Conservation (phyloP, 2,797 vertebrate species). For the Helarctos malayanus region DNA sequence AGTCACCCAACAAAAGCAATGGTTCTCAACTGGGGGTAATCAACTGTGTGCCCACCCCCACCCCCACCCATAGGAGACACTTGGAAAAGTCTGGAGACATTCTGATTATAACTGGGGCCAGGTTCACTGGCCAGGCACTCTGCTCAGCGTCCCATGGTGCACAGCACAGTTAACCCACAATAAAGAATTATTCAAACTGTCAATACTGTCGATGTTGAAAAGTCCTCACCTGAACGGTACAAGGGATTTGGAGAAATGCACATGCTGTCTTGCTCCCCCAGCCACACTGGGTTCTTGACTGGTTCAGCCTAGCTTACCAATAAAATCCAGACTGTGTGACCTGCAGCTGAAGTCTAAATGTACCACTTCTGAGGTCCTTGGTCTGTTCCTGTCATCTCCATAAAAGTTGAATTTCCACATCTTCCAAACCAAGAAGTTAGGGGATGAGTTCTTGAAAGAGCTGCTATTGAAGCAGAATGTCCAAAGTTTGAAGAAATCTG, state of each 20-base stretch:
- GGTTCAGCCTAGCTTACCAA: background rate
- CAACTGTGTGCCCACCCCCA: background rate
- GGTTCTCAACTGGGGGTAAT: background rate
- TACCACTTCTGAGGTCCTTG: background rate
- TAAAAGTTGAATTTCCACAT: background rate
- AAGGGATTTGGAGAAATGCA: background rate
- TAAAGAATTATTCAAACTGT: background rate
- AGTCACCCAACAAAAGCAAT: background rate
- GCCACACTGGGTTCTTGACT: rapidly evolving
- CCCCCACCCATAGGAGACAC: background rate
- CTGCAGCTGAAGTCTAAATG: background rate
- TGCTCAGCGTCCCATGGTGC: background rate
- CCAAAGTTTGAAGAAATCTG: constrained; percentile 31
- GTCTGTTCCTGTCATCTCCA: background rate
- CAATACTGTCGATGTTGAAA: background rate
- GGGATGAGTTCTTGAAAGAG: constrained; percentile 31
- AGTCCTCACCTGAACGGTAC: background rate
- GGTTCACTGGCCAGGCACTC: background rate
- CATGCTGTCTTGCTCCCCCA: background rate
- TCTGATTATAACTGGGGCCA: background rate
- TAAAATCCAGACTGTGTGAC: background rate
- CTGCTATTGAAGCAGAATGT: background rate
- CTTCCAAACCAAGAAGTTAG: constrained; percentile 18
- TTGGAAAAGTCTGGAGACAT: background rate
- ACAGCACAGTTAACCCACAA: background rate